Conservation (phyloP, 2,888 invertebrate genomes). For the Caenorhabditis auriculariae region DNA sequence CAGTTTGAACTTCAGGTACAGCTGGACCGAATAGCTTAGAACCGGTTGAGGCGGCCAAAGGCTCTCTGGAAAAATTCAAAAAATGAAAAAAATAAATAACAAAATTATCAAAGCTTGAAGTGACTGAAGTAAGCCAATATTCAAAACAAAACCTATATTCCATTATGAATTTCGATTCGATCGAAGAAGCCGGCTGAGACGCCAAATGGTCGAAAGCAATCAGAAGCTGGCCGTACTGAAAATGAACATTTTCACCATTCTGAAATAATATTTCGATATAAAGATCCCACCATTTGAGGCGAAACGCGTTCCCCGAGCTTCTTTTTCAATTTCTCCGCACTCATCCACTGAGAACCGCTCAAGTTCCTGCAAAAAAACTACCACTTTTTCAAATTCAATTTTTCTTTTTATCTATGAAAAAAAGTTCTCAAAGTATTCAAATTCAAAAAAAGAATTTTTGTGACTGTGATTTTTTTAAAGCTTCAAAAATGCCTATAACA, state of each 20-base stretch:
- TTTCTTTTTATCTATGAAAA: no score
- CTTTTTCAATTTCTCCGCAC: constrained; percentile 47
- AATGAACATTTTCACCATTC: constrained; percentile 2
- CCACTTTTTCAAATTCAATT: neutral
- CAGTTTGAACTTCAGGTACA: constrained; percentile 49
- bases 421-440: neutral
- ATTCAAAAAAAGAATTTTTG: constrained; percentile 2
- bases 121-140: neutral
- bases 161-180: constrained; percentile 47
- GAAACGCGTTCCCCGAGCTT: constrained; percentile 52
- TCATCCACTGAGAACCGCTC: constrained; percentile 64
- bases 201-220: constrained; percentile 58
- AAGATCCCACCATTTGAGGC: constrained; percentile 49
- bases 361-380: constrained; percentile 49
- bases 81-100: neutral
- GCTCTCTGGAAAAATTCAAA: constrained; percentile 19
- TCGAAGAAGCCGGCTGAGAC: constrained; percentile 42
- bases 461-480: no score
- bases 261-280: constrained; percentile 8
- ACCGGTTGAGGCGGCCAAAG: constrained; percentile 36
- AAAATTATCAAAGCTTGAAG: neutral
- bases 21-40: constrained; percentile 49
- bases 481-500: no score
- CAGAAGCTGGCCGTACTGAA: constrained; percentile 55
- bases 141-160: constrained; percentile 11